phyloP scores from a whole-genome alignment of 1,140 invertebrate genomes.

The Octopus sinensis region DNA sequence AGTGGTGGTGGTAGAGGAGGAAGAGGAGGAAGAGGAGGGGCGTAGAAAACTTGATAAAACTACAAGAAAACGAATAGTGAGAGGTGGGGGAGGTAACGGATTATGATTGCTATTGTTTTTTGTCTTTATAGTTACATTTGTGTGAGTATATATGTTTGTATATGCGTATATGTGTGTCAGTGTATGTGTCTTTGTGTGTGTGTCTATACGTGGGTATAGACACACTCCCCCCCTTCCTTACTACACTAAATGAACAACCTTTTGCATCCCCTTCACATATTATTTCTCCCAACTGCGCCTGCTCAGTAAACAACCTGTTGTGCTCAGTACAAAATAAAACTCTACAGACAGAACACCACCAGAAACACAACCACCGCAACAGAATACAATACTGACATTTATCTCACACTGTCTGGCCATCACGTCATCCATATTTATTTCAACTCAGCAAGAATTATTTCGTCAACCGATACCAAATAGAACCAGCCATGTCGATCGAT shows the following conservation, averaged over 20 bases:
- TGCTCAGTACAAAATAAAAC: background rate
- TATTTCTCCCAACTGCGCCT: background rate
- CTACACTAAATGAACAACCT: too few species aligned
- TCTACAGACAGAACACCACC: background rate
- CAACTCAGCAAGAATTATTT: background rate
- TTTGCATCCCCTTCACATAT: too few species aligned
- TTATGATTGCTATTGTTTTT: too few species aligned
- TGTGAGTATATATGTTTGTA: background rate
- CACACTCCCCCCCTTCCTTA: too few species aligned
- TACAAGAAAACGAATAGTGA: background rate
- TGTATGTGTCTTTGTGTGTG: background rate
- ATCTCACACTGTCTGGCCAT: background rate
- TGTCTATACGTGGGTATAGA: background rate
- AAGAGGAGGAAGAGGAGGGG: slow-evolving; percentile 15
- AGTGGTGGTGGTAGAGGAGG: background rate
- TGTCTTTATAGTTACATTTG: background rate
- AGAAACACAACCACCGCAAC: background rate
- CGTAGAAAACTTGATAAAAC: slow-evolving; percentile 13
- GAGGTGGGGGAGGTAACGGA: background rate
- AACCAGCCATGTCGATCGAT: background rate
- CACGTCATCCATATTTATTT: background rate
- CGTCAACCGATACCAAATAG: background rate
- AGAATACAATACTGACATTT: background rate
- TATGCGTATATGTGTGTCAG: too few species aligned
- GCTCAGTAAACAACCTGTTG: background rate